Percentiles rank a stretch among this genome's conserved stretches.
These are phyloP conservation scores for Sinelater perroti DNA, from an alignment of 2,888 invertebrate genomes.

Conservation along the genomic window DNA sequence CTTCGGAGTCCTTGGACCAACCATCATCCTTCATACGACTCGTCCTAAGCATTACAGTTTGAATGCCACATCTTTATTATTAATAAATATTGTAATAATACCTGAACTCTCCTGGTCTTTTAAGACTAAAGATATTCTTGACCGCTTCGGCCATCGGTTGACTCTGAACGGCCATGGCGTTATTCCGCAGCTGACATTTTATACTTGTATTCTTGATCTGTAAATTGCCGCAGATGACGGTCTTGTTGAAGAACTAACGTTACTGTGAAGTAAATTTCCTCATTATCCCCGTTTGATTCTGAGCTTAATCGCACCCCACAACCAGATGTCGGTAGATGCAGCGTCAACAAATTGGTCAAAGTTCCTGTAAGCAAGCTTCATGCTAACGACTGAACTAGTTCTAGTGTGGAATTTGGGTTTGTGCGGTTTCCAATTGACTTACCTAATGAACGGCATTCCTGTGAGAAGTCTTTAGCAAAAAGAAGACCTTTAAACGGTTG, in stretches of 20 bases:
- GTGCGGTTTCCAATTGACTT: too few relatives aligned
- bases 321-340: constrained; percentile 69
- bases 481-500: constrained; percentile 75
- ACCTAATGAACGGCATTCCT: constrained; percentile 74
- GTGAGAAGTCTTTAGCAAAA: constrained; percentile 79
- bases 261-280: constrained; percentile 71
- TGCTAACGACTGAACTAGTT: too few relatives aligned
- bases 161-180: constrained; percentile 67
- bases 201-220: constrained; percentile 74
- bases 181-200: constrained; percentile 67
- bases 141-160: constrained; percentile 65
- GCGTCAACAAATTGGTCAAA: constrained; percentile 40
- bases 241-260: constrained; percentile 80
- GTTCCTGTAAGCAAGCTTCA: constrained; percentile 49
- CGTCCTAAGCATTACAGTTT: constrained; percentile 60
- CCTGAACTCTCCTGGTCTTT: constrained; percentile 9
- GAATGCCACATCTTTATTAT: too few relatives aligned
- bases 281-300: constrained; percentile 59
- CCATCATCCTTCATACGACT: constrained; percentile 69
- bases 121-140: constrained; percentile 50
- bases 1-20: constrained; percentile 60
- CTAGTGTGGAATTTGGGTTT: too few relatives aligned
- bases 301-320: constrained; percentile 74
- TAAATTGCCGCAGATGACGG: constrained; percentile 74
- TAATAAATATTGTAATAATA: neutral